phyloP scores from a whole-genome alignment of 1,140 invertebrate species.

The Hylyphantes graminicola region DNA sequence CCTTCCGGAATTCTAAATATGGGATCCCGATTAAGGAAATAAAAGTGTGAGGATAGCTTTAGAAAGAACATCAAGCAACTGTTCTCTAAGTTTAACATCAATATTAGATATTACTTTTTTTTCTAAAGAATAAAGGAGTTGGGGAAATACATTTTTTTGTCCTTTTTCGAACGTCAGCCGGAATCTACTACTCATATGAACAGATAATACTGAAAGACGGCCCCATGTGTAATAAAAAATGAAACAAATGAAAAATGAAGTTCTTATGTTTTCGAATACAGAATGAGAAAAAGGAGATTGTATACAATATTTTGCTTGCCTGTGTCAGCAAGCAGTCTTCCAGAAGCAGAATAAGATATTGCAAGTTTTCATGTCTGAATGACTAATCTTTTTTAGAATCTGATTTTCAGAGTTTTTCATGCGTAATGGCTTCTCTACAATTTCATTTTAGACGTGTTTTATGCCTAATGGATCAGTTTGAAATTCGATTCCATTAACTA shows the following conservation, averaged over 20 bases:
- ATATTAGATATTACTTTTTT: no score
- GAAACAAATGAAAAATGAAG: slow-evolving; percentile 2
- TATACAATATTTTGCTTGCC: slow-evolving; percentile 25
- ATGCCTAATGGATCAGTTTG: not conserved
- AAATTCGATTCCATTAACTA: slow-evolving; percentile 4
- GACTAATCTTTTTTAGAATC: slow-evolving; percentile 8
- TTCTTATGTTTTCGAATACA: slow-evolving; percentile 23
- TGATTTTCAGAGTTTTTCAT: no score
- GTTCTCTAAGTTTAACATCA: no score
- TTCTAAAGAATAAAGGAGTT: slow-evolving; percentile 7
- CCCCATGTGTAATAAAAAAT: slow-evolving; percentile 3
- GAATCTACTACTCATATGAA: slow-evolving; percentile 21
- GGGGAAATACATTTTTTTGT: slow-evolving; percentile 10
- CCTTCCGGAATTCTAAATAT: no score
- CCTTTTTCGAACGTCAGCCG: slow-evolving; percentile 7
- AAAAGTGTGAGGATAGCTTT: no score
- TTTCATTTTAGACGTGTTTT: not conserved
- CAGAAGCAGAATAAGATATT: slow-evolving; percentile 9
- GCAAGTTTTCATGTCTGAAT: slow-evolving; percentile 17
- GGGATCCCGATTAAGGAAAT: no score
- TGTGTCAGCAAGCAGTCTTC: not conserved
- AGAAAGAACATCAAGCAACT: no score
- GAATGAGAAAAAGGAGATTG: slow-evolving; percentile 18
- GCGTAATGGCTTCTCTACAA: no score
- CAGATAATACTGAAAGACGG: slow-evolving; percentile 29